Evolutionary conservation across 2,797 vertebrate genomes (phyloP), one percentile per base, ranked within the genome.

Genomic region (Enteromius mattozi): DNA sequence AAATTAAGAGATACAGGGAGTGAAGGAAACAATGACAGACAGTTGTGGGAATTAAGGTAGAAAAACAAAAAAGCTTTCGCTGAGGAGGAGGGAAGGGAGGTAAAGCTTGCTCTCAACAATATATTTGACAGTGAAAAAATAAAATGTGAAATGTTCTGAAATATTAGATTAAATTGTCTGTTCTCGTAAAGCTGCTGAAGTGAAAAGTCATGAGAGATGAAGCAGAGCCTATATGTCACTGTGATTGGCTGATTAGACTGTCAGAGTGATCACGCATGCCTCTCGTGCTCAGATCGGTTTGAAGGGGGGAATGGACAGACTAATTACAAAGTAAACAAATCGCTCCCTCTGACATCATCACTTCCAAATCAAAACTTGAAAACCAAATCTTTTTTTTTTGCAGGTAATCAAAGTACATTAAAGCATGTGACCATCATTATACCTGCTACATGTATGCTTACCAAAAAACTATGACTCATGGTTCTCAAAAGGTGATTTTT

Each of bases 11-110:
- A 76, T 88, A 82, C 88, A 88, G 69, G 42, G 13, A 78, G 74
- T 90, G 91, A 94, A 91, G 93, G 93, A 95, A 91, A 88, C 87
- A 4, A 87, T 71, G 69, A 91, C 42, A 82, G 56, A 76, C 47
- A 69, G 51, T 13, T 9, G 21, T 7, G 69, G 35, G 7, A 78
- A 66, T 71, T 40, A 72, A 42, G 47, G 37, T 72, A 40, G 27
- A 10, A 33, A 33, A 68, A 47, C 17, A 85, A 91, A n/a, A n/a
- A n/a, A 42, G 27, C 40, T 63, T 66, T 68, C 4, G 1, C 27
- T n/a, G 3, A 45, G 27, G 3, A 45, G 27, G 42, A n/a, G 42
- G 42, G 3, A 66, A 49, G 19, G 40, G 16, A 78, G 59, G 56
- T 47, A 45, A 3, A n/a, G 78, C 27, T 49, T 35, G 3, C 1